Evolutionary conservation across 2,888 invertebrate genomes (phyloP).

Genomic region (Dicranocentrus wangi): DNA sequence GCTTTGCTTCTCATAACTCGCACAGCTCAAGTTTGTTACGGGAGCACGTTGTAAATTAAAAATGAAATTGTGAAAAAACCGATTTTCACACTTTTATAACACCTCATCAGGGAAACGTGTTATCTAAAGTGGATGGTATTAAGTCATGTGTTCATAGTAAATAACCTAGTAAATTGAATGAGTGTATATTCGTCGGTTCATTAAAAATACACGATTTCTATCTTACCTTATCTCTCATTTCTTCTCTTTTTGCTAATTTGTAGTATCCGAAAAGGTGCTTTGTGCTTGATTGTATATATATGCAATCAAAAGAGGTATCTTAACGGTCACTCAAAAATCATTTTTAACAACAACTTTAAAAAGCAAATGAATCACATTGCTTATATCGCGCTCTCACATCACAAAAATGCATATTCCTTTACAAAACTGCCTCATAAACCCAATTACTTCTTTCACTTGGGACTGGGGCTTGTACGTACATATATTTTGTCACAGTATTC

Average conservation of each 20-base stretch:
- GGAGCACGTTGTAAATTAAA: conserved; percentile 23
- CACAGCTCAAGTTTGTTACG: conserved; percentile 33
- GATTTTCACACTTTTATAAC: conserved; percentile 15
- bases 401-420: too few relatives aligned
- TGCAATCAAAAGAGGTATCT: conserved; percentile 7
- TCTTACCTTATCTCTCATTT: conserved; percentile 61
- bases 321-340: conserved; percentile 1
- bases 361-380: not conserved
- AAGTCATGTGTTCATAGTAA: not conserved
- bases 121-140: conserved; percentile 1
- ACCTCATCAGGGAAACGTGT: conserved; percentile 23
- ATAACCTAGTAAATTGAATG: not conserved
- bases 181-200: not conserved
- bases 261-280: conserved; percentile 5
- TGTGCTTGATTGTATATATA: not conserved
- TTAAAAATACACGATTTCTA: not conserved
- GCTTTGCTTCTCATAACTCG: too few relatives aligned
- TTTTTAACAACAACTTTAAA: not conserved
- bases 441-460: too few relatives aligned
- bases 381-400: not conserved
- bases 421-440: too few relatives aligned
- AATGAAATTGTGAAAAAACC: conserved; percentile 18
- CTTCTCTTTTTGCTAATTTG: conserved; percentile 17
- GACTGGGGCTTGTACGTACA: too few relatives aligned
- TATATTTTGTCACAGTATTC: too few relatives aligned